These are phyloP conservation scores for Enteromius afrohamiltoni DNA, from an alignment of 2,797 vertebrate species.

Conservation along the genomic window DNA sequence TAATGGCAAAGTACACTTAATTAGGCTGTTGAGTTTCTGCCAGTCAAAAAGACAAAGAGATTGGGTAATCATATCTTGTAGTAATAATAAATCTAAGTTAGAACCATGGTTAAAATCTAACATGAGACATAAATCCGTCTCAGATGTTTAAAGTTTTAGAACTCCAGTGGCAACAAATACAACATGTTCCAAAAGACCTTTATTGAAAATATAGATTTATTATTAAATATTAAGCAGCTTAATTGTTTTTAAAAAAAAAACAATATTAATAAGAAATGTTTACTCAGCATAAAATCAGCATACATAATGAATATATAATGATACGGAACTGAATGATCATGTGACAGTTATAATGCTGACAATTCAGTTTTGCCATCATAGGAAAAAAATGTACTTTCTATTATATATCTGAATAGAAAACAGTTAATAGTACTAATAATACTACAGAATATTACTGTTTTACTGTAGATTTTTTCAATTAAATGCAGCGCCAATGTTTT, in stretches of 20 bases:
- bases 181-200: background rate
- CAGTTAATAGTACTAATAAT: background rate
- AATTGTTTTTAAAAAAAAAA: background rate
- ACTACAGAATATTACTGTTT: background rate
- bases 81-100: background rate
- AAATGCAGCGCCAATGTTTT: background rate
- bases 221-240: background rate
- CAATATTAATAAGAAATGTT: background rate
- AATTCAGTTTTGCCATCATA: background rate
- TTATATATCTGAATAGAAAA: background rate
- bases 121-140: background rate
- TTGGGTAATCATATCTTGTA: background rate
- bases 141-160: background rate
- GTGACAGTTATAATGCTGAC: background rate
- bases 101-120: background rate
- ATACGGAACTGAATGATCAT: background rate
- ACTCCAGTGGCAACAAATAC: background rate
- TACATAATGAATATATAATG: background rate
- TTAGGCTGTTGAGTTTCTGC: background rate
- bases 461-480: background rate
- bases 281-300: background rate
- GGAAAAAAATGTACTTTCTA: background rate
- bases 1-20: constrained; percentile 1
- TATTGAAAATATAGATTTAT: background rate
- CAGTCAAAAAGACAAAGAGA: background rate